Evolutionary conservation across 2,797 vertebrate species (phyloP), one percentile per base, ranked within the genome.

Genomic region (Adrianichthys oophorus): DNA sequence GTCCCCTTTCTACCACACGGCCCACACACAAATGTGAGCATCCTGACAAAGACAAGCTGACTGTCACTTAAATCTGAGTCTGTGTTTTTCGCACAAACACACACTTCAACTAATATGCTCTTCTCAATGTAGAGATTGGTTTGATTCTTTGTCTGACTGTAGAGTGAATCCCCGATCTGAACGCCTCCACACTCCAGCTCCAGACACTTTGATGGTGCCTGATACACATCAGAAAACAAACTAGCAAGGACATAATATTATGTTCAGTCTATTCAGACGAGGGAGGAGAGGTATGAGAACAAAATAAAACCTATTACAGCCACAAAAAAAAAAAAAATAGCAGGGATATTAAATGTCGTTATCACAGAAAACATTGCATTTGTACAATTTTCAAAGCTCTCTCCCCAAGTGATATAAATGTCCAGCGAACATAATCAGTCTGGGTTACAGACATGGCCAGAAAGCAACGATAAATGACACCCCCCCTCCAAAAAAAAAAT

Each of bases 391-490:
- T 77, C 75, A 76, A 45, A 78, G 72, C 79, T 37, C 32, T 37
- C 85, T 80, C 76, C 82, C 78, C 84, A 65, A 83, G 79, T 86
- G 84, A 91, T 89, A 88, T 82, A 86, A 88, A 89, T 86, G 88
- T 91, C 88, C 87, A 70, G 81, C 79, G 84, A 85, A 78, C 62
- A 79, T 84, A 89, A 89, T 90, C 89, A 91, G 86, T 79, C 80
- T 76, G 80, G 72, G 85, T 84, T 90, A 85, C 87, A 88, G 83
- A 87, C 87, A 86, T 60, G 78, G 84, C 73, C 72, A 87, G 82
- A 85, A 82, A 91, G 83, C 83, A 42, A 45, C 85, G 87, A 92
- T 91, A 93, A 93, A 92, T 91, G 87, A 90, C 91, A 91, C 92
- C 83, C 77, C 32, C 32, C 1, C 32, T 10, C 32, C 1, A 32